These are phyloP conservation scores for Xenopus laevis DNA, from an alignment of 2,113 vertebrate genomes.

Conservation along the genomic window DNA sequence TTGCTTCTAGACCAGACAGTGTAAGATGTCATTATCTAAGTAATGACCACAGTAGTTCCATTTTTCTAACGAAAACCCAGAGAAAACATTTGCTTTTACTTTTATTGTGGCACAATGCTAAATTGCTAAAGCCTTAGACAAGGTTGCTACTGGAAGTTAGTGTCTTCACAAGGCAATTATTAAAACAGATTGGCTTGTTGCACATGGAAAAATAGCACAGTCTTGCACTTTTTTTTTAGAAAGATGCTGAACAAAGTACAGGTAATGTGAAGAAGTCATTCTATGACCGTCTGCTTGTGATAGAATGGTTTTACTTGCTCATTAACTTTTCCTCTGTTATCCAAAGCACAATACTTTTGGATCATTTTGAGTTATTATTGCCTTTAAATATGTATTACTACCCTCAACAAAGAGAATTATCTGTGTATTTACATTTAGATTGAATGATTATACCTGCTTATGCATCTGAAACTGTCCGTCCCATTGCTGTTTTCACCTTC, in stretches of 20 bases:
- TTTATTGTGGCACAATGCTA: constrained; percentile 1
- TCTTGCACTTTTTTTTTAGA: constrained; percentile 3
- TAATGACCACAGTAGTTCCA: constrained; percentile 2
- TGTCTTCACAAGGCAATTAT: constrained; percentile 4
- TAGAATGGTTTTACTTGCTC: neutral
- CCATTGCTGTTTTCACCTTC: no score
- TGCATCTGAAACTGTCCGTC: constrained; percentile 12
- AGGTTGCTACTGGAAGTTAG: neutral
- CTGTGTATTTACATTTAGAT: neutral
- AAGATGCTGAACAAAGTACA: neutral
- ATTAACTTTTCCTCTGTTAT: neutral
- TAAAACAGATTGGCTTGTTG: constrained; percentile 4
- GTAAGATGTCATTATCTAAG: constrained; percentile 10
- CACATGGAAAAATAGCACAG: constrained; percentile 4
- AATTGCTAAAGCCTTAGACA: constrained; percentile 13
- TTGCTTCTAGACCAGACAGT: constrained; percentile 3
- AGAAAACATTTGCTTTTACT: constrained; percentile 7
- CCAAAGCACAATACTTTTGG: neutral
- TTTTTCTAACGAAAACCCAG: constrained; percentile 11
- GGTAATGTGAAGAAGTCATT: neutral
- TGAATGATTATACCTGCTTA: constrained; percentile 4
- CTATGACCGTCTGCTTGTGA: neutral
- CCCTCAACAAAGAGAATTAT: neutral
- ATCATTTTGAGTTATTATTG: neutral
- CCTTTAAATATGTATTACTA: neutral